Evolutionary conservation across 2,888 invertebrate species (phyloP).

Genomic region (Tortricodes alternella): DNA sequence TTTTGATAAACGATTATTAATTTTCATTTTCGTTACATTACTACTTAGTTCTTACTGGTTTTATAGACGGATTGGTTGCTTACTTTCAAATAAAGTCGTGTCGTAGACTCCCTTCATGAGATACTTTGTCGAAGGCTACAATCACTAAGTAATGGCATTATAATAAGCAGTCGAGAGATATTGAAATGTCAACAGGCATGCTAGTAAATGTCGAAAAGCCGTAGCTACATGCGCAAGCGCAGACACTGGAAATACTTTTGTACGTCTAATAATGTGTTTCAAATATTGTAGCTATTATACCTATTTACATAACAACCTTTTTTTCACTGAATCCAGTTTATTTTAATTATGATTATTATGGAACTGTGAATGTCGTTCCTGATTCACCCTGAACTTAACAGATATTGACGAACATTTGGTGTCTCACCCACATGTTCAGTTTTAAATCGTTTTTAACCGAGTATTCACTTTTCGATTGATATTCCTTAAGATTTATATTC

Average conservation of each 20-base stretch:
- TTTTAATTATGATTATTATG: no score
- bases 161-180: slow-evolving; percentile 24
- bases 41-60: no score
- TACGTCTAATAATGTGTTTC: background rate
- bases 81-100: background rate
- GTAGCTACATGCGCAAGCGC: background rate
- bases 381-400: no score
- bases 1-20: background rate
- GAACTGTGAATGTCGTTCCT: no score
- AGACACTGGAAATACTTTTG: background rate
- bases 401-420: no score
- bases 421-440: no score
- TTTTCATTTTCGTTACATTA: background rate
- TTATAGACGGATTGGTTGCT: background rate
- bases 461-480: no score
- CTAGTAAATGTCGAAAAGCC: slow-evolving; percentile 9
- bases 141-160: slow-evolving; percentile 18
- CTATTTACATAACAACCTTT: background rate
- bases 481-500: no score
- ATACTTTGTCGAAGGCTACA: slow-evolving; percentile 21
- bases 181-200: slow-evolving; percentile 25
- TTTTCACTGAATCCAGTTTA: no score
- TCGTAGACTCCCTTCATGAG: slow-evolving; percentile 2
- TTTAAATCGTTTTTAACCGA: no score
- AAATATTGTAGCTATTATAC: background rate